These are phyloP conservation scores for Lacerta bilineata DNA, from an alignment of 2,797 vertebrate species.

Conservation along the genomic window DNA sequence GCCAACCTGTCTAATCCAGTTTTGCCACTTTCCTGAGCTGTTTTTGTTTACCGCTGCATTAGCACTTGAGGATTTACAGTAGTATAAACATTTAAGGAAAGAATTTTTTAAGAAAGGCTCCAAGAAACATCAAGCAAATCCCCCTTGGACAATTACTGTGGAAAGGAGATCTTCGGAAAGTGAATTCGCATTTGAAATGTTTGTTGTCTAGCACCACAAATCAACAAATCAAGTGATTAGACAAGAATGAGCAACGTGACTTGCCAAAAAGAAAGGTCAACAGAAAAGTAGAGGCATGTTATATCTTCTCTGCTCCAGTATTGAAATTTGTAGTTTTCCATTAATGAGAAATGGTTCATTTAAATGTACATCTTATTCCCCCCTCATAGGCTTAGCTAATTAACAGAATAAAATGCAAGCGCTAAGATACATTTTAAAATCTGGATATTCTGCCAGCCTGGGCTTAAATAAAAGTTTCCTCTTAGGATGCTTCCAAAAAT, in stretches of 20 bases:
- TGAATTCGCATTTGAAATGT: background rate
- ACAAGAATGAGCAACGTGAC: background rate
- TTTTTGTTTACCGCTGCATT: conserved; percentile 34
- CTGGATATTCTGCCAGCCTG: background rate
- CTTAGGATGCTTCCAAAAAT: background rate
- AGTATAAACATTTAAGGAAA: conserved; percentile 38
- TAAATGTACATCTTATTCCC: background rate
- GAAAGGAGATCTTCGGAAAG: conserved; percentile 22
- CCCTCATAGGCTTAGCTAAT: background rate
- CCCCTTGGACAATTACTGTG: conserved; percentile 3
- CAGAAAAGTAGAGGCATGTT: background rate
- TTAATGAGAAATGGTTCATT: background rate
- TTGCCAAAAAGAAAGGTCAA: background rate
- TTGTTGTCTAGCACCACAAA: background rate
- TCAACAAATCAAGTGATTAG: background rate
- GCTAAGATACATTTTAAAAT: background rate
- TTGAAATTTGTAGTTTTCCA: background rate
- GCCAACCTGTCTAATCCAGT: conserved; percentile 36
- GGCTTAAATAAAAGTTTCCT: background rate
- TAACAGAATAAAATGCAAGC: background rate
- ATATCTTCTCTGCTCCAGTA: background rate
- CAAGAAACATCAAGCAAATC: conserved; percentile 2
- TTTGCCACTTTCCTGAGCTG: conserved; percentile 5
- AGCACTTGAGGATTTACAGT: conserved; percentile 38
- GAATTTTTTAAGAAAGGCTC: background rate